These are phyloP conservation scores for Phytoseiulus persimilis DNA, from an alignment of 2,888 invertebrate species.

Conservation along the genomic window DNA sequence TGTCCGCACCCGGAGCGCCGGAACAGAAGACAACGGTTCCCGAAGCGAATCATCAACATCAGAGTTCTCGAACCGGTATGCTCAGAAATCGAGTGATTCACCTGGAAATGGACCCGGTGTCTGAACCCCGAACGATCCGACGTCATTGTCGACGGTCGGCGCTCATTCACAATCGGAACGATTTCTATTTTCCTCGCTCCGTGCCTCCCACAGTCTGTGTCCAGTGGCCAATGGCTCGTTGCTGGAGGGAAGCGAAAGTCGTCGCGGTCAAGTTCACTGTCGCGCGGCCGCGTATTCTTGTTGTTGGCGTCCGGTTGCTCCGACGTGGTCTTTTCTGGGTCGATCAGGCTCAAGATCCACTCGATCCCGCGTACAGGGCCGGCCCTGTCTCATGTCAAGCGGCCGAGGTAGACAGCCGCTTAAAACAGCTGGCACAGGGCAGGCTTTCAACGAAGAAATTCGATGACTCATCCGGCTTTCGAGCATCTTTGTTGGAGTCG, in stretches of 20 bases:
- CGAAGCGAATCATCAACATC: neutral
- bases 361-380: no score
- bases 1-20: neutral
- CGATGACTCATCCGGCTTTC: neutral
- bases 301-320: neutral
- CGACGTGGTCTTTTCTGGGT: no score
- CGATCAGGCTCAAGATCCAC: no score
- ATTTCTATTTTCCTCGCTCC: neutral
- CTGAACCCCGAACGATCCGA: neutral
- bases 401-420: no score
- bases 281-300: neutral
- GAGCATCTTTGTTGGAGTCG: neutral
- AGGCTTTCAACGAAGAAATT: neutral
- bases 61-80: no score
- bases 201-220: neutral
- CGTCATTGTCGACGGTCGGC: neutral
- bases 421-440: no score
- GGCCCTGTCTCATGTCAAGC: no score
- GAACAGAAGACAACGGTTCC: neutral
- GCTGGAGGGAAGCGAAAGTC: neutral
- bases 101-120: neutral
- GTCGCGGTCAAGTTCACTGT: slow-evolving; percentile 5
- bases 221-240: neutral
- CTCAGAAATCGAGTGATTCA: neutral
- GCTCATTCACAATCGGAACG: neutral